Base-by-base conservation (phyloP, 1,140 invertebrate species). In the Neodiprion fabricii region DNA sequence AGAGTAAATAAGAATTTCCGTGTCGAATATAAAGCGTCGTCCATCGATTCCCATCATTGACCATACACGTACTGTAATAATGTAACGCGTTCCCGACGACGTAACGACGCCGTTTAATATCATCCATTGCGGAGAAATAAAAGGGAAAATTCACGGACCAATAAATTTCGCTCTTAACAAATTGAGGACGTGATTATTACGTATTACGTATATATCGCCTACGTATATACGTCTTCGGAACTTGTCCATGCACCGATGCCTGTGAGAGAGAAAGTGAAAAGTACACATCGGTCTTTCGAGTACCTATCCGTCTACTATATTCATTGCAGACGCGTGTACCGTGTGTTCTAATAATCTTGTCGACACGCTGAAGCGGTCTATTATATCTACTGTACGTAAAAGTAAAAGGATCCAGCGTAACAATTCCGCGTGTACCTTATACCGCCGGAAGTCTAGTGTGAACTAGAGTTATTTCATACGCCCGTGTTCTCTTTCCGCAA, bases 391-490 rank as follows among this genome's bases (percentile, higher is more conserved):
- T 17, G 9, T 17, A 12, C 9, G 28, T 40, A 61, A 14, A 61
- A 61, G 53, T 61, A 61, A 61, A 61, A 61, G 53, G 53, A 61
- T 61, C n/a, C n/a, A 5, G 11, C 53, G 53, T 61, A 14, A 61
- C 53, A 61, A 61, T 61, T 61, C n/a, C n/a, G n/a, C 3, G n/a
- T 40, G 28, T 40, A 40, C 28, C 28, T 1, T 40, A 40, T 40
- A 40, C 53, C 11, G n/a, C 11, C 53, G 53, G 53, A 61, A 61
- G 53, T 61, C 5, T 61, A 14, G 11, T 5, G 53, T 61, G 9
- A 61, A 61, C 53, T 12, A 61, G 53, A 61, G 53, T 61, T 61
- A 61, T 61, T 61, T 61, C 53, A 61, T 61, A 61, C 53, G 53
- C 11, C 53, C 28, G 5, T 61, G n/a, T 61, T 61, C 11, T 17